Evolutionary conservation across 2,888 invertebrate genomes (phyloP).

Genomic region (Steinernema scapterisci): DNA sequence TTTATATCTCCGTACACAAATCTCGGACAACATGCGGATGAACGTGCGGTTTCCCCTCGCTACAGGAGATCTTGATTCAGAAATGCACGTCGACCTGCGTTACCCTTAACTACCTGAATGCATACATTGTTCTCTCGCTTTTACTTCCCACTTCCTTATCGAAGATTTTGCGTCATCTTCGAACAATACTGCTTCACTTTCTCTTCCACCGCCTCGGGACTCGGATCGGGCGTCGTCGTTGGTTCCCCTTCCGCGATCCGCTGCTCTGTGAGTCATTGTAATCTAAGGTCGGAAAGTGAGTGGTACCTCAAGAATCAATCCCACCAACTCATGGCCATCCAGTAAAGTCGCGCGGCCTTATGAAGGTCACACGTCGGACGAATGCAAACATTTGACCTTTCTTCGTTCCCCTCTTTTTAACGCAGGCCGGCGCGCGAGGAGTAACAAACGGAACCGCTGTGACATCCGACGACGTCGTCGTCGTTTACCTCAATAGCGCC

Average conservation of each 20-base stretch:
- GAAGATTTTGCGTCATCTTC: no score
- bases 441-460: not conserved
- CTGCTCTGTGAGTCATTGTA: not conserved
- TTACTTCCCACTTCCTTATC: no score
- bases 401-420: not conserved
- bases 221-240: no score
- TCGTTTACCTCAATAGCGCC: no score
- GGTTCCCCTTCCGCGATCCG: not conserved
- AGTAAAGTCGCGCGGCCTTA: not conserved
- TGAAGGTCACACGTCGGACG: not conserved
- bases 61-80: not conserved
- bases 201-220: no score
- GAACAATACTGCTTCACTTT: no score
- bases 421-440: no score
- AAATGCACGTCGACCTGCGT: not conserved
- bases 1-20: constrained; percentile 9
- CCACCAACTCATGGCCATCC: constrained; percentile 5
- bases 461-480: not conserved
- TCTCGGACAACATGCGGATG: constrained; percentile 4
- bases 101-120: no score
- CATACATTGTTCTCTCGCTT: no score
- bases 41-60: not conserved
- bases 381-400: constrained; percentile 22
- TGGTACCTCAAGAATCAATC: constrained; percentile 2
- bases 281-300: not conserved